These are phyloP conservation scores for Paramuricea clavata DNA, from an alignment of 92 coral and sea anemone genomes.

Conservation along the genomic window DNA sequence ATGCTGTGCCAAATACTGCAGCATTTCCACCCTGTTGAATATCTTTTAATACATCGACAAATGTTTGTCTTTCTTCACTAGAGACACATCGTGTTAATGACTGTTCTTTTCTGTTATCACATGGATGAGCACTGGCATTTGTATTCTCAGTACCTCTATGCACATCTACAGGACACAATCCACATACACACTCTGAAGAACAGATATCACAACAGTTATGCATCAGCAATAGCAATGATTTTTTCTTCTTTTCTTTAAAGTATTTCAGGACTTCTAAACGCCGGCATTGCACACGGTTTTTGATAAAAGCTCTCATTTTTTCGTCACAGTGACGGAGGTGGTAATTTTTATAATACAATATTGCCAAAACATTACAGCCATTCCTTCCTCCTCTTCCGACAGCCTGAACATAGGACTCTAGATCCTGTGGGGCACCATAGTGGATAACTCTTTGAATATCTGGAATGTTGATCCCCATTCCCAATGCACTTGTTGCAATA, in stretches of 20 bases:
- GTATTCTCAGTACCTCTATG: conserved; percentile 48
- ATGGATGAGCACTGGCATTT: too few species aligned
- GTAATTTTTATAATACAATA: conserved; percentile 57
- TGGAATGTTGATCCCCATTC: conserved; percentile 74
- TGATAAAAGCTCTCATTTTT: conserved; percentile 60
- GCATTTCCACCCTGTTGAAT: conserved; percentile 40
- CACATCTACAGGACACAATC: conserved; percentile 60
- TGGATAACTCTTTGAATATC: conserved; percentile 58
- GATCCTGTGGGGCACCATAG: conserved; percentile 64
- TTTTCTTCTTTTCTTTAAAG: conserved; percentile 39
- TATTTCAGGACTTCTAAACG: conserved; percentile 11
- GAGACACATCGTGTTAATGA: conserved; percentile 28
- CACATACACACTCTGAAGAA: conserved; percentile 68
- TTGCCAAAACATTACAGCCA: conserved; percentile 46
- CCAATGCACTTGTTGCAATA: conserved; percentile 70
- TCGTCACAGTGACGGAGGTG: conserved; percentile 71
- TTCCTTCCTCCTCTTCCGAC: conserved; percentile 73
- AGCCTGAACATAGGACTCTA: conserved; percentile 70
- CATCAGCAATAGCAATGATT: background rate
- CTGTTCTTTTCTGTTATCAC: conserved; percentile 20
- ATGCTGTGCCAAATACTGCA: conserved; percentile 26
- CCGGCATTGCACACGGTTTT: conserved; percentile 44
- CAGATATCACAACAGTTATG: conserved; percentile 51
- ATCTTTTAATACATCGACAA: conserved; percentile 56
- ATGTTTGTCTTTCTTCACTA: conserved; percentile 39